These are phyloP conservation scores for Allophyes oxyacanthae DNA, from an alignment of 2,888 invertebrate genomes.

Conservation along the genomic window DNA sequence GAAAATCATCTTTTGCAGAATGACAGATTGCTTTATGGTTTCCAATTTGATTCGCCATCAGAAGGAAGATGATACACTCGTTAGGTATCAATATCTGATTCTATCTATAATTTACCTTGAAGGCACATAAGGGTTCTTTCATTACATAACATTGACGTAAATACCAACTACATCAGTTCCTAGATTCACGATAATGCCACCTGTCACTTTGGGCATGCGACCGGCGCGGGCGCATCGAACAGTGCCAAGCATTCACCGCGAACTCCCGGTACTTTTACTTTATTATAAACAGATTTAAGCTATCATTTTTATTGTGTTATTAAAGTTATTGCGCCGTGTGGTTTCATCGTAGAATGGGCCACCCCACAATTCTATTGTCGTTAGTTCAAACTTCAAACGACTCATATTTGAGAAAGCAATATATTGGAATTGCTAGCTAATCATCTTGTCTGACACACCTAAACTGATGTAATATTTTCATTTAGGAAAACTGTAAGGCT, in stretches of 20 bases:
- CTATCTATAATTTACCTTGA: no score
- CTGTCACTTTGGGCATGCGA: slow-evolving; percentile 27
- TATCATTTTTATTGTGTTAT: not conserved
- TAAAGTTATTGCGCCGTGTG: no score
- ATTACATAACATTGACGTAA: no score
- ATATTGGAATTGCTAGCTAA: not conserved
- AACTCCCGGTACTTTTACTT: slow-evolving; percentile 21
- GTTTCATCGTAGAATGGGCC: not conserved
- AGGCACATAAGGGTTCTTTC: no score
- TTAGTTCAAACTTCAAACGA: no score
- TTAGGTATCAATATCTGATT: no score
- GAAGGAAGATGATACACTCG: no score
- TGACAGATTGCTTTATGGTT: no score
- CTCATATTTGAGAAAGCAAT: no score
- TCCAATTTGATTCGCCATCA: no score
- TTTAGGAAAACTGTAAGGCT: no score
- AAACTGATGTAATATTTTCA: not conserved
- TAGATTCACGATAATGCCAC: slow-evolving; percentile 19
- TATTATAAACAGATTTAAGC: slow-evolving; percentile 7
- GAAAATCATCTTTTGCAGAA: no score
- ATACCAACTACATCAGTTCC: slow-evolving; percentile 12
- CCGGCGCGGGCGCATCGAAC: slow-evolving; percentile 18
- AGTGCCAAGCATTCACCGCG: slow-evolving; percentile 28
- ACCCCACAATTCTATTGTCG: not conserved
- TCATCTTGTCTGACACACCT: not conserved